These are phyloP conservation scores for Brachypodius melanocephalos DNA, from an alignment of 2,113 vertebrate species.

Conservation along the genomic window DNA sequence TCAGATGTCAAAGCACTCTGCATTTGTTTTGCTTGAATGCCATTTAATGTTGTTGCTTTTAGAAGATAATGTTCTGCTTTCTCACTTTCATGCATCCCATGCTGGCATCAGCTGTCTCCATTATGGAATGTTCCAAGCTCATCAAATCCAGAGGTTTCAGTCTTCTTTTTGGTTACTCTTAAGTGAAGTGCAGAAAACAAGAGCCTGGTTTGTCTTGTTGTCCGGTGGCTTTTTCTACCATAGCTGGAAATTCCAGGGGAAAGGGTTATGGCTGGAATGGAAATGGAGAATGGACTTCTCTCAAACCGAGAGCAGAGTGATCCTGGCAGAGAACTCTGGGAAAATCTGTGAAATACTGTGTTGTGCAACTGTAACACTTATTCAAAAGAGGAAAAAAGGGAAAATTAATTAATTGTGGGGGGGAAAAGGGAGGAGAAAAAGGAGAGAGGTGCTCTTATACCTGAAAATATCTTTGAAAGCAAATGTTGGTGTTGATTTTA, in stretches of 20 bases:
- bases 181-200: not conserved
- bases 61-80: not conserved
- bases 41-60: not conserved
- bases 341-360: not conserved
- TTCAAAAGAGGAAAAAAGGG: not conserved
- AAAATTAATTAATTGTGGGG: not conserved
- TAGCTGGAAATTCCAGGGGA: not conserved
- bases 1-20: not conserved
- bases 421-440: not conserved
- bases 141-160: not conserved
- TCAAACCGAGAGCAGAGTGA: not conserved
- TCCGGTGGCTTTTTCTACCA: not conserved
- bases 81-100: not conserved
- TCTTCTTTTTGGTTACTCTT: not conserved
- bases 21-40: not conserved
- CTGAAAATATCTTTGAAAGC: not conserved
- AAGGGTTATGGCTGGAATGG: not conserved
- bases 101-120: not conserved
- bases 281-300: not conserved
- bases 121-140: not conserved
- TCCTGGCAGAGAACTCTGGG: not conserved
- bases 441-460: not conserved
- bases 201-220: not conserved
- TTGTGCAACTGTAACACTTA: not conserved
- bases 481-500: not conserved